These are phyloP conservation scores for Sceloporus undulatus DNA, from an alignment of 2,113 vertebrate species.

Conservation along the genomic window DNA sequence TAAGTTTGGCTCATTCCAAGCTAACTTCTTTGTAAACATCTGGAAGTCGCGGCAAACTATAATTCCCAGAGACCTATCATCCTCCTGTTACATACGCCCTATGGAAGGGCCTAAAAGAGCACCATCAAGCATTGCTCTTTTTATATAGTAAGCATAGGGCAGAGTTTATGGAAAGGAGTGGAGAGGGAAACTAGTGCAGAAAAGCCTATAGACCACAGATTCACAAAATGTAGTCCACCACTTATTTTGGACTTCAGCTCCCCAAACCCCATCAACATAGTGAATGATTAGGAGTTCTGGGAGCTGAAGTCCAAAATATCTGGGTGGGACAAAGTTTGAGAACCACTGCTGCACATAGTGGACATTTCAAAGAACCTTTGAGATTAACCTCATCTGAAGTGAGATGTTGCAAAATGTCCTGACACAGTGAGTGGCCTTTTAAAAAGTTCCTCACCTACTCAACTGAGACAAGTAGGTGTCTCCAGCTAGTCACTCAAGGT, in stretches of 20 bases:
- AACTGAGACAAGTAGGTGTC: not conserved
- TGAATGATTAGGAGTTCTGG: no score
- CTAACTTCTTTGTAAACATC: no score
- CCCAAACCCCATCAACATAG: no score
- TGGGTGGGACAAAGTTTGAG: not conserved
- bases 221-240: no score
- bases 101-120: no score
- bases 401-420: not conserved
- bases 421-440: not conserved
- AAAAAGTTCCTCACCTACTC: not conserved
- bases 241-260: no score
- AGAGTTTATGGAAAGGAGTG: no score
- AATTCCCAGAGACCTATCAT: not conserved
- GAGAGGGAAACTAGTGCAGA: not conserved
- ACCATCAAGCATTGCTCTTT: not conserved
- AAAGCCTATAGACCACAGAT: no score
- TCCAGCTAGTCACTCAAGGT: no score
- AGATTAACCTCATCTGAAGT: not conserved
- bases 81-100: not conserved
- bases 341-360: no score
- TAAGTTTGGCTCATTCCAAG: not conserved
- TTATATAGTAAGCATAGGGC: not conserved
- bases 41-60: not conserved
- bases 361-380: not conserved
- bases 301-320: no score